Evolutionary conservation across 2,888 invertebrate genomes (phyloP).

Genomic region (Leptopilina syphax): DNA sequence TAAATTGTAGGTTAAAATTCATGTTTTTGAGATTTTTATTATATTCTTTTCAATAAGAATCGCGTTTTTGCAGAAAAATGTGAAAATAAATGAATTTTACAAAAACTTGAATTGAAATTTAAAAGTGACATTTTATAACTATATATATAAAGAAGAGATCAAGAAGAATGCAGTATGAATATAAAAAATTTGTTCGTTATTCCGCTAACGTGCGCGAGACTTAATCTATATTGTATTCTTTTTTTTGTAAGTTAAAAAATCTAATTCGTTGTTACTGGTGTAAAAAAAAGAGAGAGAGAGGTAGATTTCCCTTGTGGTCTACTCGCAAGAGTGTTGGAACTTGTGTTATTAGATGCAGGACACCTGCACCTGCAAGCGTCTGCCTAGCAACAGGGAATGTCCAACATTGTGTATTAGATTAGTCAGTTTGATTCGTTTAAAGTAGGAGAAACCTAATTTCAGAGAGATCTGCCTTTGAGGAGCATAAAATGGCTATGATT

Average conservation of each 20-base stretch:
- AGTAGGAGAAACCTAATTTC: constrained; percentile 29
- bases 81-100: too few relatives aligned
- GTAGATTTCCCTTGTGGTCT: constrained; percentile 38
- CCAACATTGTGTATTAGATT: constrained; percentile 28
- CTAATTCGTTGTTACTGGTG: constrained; percentile 26
- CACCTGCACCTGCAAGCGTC: constrained; percentile 19
- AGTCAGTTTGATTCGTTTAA: constrained; percentile 34
- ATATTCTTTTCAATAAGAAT: too few relatives aligned
- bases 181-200: neutral
- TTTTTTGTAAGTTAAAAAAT: neutral
- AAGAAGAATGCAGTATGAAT: too few relatives aligned
- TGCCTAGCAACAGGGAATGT: constrained; percentile 36
- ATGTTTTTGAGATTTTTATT: too few relatives aligned
- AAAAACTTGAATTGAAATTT: too few relatives aligned
- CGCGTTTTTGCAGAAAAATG: too few relatives aligned
- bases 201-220: neutral
- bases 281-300: neutral
- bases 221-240: neutral
- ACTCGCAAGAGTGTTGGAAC: constrained; percentile 3
- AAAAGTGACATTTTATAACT: too few relatives aligned
- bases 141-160: too few relatives aligned
- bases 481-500: neutral
- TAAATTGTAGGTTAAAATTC: too few relatives aligned
- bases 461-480: constrained; percentile 1
- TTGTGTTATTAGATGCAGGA: constrained; percentile 37